Percentiles rank a stretch among this genome's conserved stretches.
Evolutionary conservation across 2,113 vertebrate species (phyloP).

Genomic region (Gymnobelideus leadbeateri): DNA sequence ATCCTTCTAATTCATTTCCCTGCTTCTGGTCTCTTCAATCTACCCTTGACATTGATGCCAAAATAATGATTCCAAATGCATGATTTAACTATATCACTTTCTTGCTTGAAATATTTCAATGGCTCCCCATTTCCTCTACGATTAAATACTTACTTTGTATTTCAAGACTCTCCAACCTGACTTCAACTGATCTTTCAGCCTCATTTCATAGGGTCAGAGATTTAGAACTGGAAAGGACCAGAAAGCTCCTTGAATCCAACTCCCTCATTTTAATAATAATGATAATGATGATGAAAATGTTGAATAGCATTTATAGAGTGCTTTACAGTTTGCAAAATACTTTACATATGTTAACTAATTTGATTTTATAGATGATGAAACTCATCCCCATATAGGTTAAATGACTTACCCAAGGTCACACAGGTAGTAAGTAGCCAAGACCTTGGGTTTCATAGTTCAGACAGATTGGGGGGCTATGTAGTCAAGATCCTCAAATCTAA

Average conservation of each 20-base stretch:
- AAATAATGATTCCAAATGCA: background rate
- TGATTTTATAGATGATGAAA: background rate
- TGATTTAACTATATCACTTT: background rate
- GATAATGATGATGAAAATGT: background rate
- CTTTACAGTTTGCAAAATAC: too few relatives aligned
- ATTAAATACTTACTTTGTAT: background rate
- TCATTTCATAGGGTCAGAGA: background rate
- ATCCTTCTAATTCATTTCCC: background rate
- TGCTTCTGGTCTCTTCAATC: background rate
- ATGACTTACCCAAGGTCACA: background rate
- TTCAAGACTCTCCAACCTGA: background rate
- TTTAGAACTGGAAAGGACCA: background rate
- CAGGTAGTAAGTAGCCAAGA: background rate
- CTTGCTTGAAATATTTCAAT: background rate
- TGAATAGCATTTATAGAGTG: background rate
- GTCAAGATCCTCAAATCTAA: too few relatives aligned
- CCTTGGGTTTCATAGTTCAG: background rate
- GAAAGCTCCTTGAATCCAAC: background rate
- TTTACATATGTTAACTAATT: background rate
- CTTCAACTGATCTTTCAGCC: background rate
- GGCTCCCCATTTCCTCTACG: background rate
- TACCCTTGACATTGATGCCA: background rate
- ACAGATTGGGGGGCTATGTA: background rate
- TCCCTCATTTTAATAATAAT: background rate
- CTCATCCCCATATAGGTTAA: background rate